These are phyloP conservation scores for Lutjanus campechanus DNA, from an alignment of 2,797 vertebrate species.

Conservation along the genomic window DNA sequence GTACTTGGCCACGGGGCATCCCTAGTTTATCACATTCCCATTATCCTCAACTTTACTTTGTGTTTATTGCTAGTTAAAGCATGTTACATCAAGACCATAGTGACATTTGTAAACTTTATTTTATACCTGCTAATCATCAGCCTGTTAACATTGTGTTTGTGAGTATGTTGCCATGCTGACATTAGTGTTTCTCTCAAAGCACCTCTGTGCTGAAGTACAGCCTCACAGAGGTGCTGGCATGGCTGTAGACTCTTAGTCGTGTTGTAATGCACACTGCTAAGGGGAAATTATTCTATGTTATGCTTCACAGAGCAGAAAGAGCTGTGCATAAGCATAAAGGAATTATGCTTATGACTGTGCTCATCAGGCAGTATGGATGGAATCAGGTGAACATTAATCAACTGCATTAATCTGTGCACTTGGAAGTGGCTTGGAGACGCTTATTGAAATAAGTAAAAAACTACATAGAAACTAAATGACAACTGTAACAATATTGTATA, in stretches of 20 bases:
- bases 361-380: constrained; percentile 28
- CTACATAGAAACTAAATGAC: neutral
- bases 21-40: too few relatives aligned
- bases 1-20: too few relatives aligned
- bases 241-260: constrained; percentile 27
- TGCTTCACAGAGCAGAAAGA: constrained; percentile 55
- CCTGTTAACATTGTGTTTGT: neutral
- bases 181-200: constrained; percentile 37
- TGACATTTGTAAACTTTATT: neutral
- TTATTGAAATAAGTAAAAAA: neutral
- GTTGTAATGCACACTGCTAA: constrained; percentile 35
- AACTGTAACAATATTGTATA: neutral
- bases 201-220: constrained; percentile 5
- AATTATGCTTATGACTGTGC: constrained; percentile 27
- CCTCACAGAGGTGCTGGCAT: constrained; percentile 16
- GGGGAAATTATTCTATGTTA: constrained; percentile 35
- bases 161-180: constrained; percentile 10
- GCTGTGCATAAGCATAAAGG: constrained; percentile 42
- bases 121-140: neutral
- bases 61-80: too few relatives aligned
- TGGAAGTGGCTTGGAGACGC: neutral
- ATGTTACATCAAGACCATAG: too few relatives aligned
- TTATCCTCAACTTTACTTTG: too few relatives aligned
- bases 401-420: constrained; percentile 1
- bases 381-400: constrained; percentile 31